Evolutionary conservation across 2,113 vertebrate genomes (phyloP).

Genomic region (Zosterops pallidus): DNA sequence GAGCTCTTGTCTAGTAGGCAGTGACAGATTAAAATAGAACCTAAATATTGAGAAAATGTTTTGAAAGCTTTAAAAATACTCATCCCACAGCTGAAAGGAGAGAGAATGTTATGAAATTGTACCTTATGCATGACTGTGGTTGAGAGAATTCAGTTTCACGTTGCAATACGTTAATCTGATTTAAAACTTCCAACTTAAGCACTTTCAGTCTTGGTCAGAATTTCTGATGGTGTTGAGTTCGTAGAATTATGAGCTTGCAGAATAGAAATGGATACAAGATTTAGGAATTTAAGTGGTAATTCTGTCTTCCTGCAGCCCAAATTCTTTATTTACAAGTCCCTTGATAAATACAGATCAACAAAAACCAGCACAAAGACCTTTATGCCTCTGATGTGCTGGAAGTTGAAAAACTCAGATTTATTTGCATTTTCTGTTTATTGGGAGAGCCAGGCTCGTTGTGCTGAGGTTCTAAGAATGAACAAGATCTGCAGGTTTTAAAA

Average conservation of each 20-base stretch:
- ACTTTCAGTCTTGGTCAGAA: background rate
- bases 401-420: background rate
- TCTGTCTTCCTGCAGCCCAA: background rate
- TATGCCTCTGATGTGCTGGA: background rate
- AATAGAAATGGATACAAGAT: background rate
- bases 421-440: background rate
- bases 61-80: slow-evolving; percentile 3
- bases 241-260: background rate
- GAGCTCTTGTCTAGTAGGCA: background rate
- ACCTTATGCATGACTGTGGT: background rate
- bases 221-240: background rate
- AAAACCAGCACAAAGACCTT: background rate
- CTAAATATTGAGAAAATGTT: background rate
- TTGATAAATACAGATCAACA: background rate
- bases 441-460: background rate
- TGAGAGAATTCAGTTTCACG: background rate
- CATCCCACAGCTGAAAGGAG: background rate
- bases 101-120: background rate
- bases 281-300: background rate
- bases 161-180: background rate
- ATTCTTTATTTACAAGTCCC: background rate
- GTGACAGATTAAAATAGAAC: background rate
- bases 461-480: background rate
- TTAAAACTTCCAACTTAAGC: background rate
- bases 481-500: background rate